Conservation (phyloP, 2,113 vertebrate genomes). For the Trematomus loennbergii region DNA sequence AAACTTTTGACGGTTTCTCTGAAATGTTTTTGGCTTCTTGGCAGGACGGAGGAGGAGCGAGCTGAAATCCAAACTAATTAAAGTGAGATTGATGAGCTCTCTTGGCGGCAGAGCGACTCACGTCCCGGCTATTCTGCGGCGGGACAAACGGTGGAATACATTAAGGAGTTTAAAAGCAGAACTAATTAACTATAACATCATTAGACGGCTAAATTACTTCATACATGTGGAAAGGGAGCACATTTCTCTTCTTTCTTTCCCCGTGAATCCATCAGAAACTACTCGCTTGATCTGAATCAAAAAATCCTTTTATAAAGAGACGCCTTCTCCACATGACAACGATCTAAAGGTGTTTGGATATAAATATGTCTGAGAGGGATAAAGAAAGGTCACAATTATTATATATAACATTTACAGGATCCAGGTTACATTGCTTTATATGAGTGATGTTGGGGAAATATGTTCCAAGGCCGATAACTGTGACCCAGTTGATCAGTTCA, state of each 20-base stretch:
- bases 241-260: constrained; percentile 19
- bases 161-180: constrained; percentile 42
- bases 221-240: constrained; percentile 1
- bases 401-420: constrained; percentile 55
- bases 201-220: constrained; percentile 21
- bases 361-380: no score
- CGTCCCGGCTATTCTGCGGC: constrained; percentile 18
- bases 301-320: no score
- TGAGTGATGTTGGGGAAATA: no score
- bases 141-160: constrained; percentile 15
- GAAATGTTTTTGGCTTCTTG: constrained; percentile 11
- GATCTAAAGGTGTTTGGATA: no score
- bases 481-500: no score
- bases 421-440: neutral
- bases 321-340: no score
- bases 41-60: constrained; percentile 10
- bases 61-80: constrained; percentile 49
- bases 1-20: constrained; percentile 25
- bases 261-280: constrained; percentile 16
- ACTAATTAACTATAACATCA: constrained; percentile 28
- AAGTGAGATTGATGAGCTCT: constrained; percentile 56
- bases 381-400: no score
- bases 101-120: constrained; percentile 23
- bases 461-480: no score
- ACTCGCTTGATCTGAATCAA: constrained; percentile 59